These are phyloP conservation scores for Cerastis rubricosa DNA, from an alignment of 2,888 invertebrate species.

Conservation along the genomic window DNA sequence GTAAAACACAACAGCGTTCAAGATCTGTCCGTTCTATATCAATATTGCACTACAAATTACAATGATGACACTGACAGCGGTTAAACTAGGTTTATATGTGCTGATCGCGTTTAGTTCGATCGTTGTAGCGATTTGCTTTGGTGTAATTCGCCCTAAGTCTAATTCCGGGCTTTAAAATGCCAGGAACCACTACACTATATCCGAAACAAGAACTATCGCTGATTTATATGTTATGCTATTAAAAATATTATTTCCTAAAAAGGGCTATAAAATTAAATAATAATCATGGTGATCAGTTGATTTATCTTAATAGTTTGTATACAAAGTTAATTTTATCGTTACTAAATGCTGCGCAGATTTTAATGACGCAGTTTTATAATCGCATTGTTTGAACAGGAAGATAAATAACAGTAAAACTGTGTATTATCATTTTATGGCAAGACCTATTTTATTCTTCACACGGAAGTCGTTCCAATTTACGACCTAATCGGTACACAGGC, in stretches of 20 bases:
- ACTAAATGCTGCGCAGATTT: slow-evolving; percentile 5
- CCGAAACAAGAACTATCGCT: neutral
- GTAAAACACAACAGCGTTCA: too few species aligned
- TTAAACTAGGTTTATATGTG: neutral
- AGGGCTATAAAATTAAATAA: slow-evolving; percentile 2
- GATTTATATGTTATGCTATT: neutral
- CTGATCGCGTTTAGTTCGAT: neutral
- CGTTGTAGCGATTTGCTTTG: too few species aligned
- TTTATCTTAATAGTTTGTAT: slow-evolving; percentile 28
- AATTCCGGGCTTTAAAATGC: neutral
- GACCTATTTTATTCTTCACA: neutral
- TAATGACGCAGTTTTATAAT: slow-evolving; percentile 19
- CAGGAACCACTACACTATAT: neutral
- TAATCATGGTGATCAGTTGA: neutral
- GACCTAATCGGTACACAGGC: neutral
- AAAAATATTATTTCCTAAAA: neutral
- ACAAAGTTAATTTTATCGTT: neutral
- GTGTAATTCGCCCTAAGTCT: neutral
- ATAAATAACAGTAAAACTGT: slow-evolving; percentile 7
- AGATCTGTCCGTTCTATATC: too few species aligned
- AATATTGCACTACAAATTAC: neutral
- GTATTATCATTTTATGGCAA: slow-evolving; percentile 7
- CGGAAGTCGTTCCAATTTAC: neutral
- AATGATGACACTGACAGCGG: neutral
- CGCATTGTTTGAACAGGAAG: slow-evolving; percentile 12